These are phyloP conservation scores for Amblyteles armatorius DNA, from an alignment of 2,888 invertebrate genomes.

Conservation along the genomic window DNA sequence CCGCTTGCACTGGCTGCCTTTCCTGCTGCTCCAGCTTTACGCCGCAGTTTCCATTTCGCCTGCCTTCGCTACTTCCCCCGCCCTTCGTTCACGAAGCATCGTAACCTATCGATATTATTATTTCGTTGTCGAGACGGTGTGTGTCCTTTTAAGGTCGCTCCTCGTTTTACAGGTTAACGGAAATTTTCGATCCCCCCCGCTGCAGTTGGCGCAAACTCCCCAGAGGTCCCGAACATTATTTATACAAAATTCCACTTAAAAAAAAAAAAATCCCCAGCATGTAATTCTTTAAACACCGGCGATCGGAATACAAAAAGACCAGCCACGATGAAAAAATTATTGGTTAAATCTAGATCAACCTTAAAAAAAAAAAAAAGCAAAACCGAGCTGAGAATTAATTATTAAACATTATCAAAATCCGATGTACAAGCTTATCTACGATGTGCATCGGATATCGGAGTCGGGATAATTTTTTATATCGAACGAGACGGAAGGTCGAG, in stretches of 20 bases:
- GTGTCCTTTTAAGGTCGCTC: conserved; percentile 63
- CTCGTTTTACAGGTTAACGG: conserved; percentile 34
- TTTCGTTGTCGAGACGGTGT: conserved; percentile 73
- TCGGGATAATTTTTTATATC: conserved; percentile 1
- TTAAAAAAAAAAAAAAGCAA: not conserved
- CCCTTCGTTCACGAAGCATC: conserved; percentile 65
- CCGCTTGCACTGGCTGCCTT: conserved; percentile 47
- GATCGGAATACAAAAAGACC: not conserved
- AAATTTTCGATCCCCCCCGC: conserved; percentile 4
- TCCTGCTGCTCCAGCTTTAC: conserved; percentile 62
- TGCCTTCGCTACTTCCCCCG: conserved; percentile 40
- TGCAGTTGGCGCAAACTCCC: not conserved
- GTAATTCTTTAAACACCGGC: too few relatives aligned
- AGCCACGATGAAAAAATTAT: not conserved
- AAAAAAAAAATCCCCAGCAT: too few relatives aligned
- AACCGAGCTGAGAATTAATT: conserved; percentile 31
- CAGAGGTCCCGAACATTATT: not conserved
- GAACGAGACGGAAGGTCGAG: not conserved
- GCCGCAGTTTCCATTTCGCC: conserved; percentile 76
- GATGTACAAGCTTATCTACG: not conserved
- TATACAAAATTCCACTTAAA: too few relatives aligned
- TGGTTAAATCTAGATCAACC: not conserved
- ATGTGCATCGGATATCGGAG: not conserved
- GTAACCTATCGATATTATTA: conserved; percentile 78
- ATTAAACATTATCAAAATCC: conserved; percentile 19